A percentile compares a stretch with the other conserved stretches of the same genome.
phyloP scores from a whole-genome alignment of 2,888 invertebrate genomes.

The Epinotia ramella region DNA sequence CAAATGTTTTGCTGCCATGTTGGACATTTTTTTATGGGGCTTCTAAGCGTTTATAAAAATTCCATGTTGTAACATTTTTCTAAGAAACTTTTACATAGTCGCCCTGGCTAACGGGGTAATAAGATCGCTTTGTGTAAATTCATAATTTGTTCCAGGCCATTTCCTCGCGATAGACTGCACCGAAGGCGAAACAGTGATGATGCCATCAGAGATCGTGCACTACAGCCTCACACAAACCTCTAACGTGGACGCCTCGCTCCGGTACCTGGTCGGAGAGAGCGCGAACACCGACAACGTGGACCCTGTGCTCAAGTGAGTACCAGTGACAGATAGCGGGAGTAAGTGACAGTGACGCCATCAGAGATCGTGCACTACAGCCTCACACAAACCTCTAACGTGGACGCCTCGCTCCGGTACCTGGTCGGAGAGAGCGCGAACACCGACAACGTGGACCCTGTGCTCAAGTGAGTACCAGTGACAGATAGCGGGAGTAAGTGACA shows the following conservation, averaged over 20 bases:
- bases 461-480: constrained; percentile 77
- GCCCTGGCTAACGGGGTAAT: too few species aligned
- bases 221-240: constrained; percentile 86
- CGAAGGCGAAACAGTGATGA: constrained; percentile 88
- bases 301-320: constrained; percentile 83
- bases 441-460: constrained; percentile 82
- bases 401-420: constrained; percentile 74
- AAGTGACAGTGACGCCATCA: constrained; percentile 87
- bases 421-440: constrained; percentile 72
- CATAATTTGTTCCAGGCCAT: constrained; percentile 77
- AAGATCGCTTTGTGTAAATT: background rate
- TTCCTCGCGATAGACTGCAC: constrained; percentile 88
- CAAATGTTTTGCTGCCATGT: too few species aligned
- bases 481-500: constrained; percentile 72
- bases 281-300: constrained; percentile 78
- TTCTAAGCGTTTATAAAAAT: too few species aligned
- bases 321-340: background rate
- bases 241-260: constrained; percentile 73
- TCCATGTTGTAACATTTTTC: too few species aligned
- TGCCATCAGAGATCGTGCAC: constrained; percentile 88
- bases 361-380: constrained; percentile 88
- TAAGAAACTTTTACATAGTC: too few species aligned
- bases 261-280: constrained; percentile 75
- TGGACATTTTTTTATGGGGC: too few species aligned
- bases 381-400: constrained; percentile 78